Percentiles rank a stretch among this genome's conserved stretches.
These are phyloP conservation scores for Falcaria lacertinaria DNA, from an alignment of 2,888 invertebrate species.

Conservation along the genomic window DNA sequence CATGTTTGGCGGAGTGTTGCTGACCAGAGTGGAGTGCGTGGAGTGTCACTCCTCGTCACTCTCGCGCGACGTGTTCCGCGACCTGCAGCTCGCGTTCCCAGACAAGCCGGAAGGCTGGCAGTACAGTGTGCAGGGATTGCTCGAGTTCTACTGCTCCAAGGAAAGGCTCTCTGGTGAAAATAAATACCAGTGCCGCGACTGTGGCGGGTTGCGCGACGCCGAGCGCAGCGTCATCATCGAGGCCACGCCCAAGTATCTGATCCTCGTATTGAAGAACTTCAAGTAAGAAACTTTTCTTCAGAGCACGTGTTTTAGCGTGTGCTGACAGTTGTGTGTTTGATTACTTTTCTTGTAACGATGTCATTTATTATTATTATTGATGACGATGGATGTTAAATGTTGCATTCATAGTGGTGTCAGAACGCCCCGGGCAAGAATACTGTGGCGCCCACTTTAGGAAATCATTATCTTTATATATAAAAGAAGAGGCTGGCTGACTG, in stretches of 20 bases:
- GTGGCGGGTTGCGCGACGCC: conserved; percentile 87
- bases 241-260: conserved; percentile 87
- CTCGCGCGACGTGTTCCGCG: conserved; percentile 88
- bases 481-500: too few species aligned
- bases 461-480: too few species aligned
- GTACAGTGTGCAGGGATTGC: conserved; percentile 86
- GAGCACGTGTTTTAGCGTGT: too few species aligned
- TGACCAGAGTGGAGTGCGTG: conserved; percentile 86
- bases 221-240: conserved; percentile 80
- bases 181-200: conserved; percentile 88
- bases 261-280: conserved; percentile 90
- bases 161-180: conserved; percentile 90
- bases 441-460: too few species aligned
- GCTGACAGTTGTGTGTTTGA: too few species aligned
- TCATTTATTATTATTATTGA: too few species aligned
- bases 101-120: conserved; percentile 65
- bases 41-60: conserved; percentile 86
- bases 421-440: too few species aligned
- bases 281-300: conserved; percentile 72
- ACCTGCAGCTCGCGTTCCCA: conserved; percentile 88
- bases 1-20: conserved; percentile 87
- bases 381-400: too few species aligned
- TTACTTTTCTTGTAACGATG: too few species aligned
- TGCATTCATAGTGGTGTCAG: too few species aligned
- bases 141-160: conserved; percentile 88